A percentile compares a stretch with the other conserved stretches of the same genome.
phyloP scores from a whole-genome alignment of 1,140 invertebrate species.

The Choristoneura fumiferana region DNA sequence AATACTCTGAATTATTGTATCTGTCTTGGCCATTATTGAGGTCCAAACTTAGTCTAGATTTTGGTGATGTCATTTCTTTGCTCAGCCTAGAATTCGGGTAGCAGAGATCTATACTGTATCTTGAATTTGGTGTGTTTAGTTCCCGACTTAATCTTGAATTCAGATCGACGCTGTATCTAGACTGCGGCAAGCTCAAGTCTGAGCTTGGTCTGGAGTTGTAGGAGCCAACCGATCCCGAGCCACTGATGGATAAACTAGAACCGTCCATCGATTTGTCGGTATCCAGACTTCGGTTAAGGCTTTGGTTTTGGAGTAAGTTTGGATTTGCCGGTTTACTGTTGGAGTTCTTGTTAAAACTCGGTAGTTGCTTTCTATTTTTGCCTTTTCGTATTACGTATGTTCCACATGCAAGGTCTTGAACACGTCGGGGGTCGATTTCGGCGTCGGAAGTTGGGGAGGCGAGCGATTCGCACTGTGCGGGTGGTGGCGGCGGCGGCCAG shows the following conservation, averaged over 20 bases:
- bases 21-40: conserved; percentile 78
- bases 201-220: conserved; percentile 80
- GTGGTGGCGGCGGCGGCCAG: conserved; percentile 83
- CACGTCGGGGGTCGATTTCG: conserved; percentile 77
- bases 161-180: conserved; percentile 78
- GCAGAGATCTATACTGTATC: conserved; percentile 81
- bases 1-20: conserved; percentile 76
- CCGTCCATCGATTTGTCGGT: conserved; percentile 74
- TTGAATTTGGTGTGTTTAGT: conserved; percentile 80
- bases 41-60: conserved; percentile 80
- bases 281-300: conserved; percentile 63
- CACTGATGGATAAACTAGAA: conserved; percentile 75
- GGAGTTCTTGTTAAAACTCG: conserved; percentile 67
- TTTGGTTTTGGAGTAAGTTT: conserved; percentile 63
- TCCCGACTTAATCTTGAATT: conserved; percentile 79
- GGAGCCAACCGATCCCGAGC: conserved; percentile 78
- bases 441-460: conserved; percentile 83
- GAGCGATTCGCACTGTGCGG: conserved; percentile 81
- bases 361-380: conserved; percentile 76
- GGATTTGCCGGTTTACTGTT: conserved; percentile 68
- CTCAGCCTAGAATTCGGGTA: conserved; percentile 78
- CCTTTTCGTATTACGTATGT: conserved; percentile 87
- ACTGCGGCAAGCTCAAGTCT: conserved; percentile 79
- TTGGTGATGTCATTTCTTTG: conserved; percentile 80
- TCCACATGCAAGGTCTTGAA: conserved; percentile 81